phyloP scores from a whole-genome alignment of 2,888 invertebrate genomes.

The Eilema caniola region DNA sequence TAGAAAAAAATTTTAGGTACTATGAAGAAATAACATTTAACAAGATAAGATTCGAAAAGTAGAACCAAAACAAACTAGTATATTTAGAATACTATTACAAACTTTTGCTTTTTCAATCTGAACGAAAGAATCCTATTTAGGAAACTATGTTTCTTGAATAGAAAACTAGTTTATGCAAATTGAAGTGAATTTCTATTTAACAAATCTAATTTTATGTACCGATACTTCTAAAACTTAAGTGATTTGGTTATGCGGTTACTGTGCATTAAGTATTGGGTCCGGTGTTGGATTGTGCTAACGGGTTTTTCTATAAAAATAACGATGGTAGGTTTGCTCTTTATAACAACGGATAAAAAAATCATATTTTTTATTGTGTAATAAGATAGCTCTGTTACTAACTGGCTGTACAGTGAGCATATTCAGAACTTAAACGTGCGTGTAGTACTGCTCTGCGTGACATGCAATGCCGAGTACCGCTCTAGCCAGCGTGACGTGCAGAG shows the following conservation, averaged over 20 bases:
- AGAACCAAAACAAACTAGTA: neutral
- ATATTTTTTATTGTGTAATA: too few species aligned
- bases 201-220: neutral
- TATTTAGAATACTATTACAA: conserved; percentile 11
- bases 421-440: neutral
- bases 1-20: too few species aligned
- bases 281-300: too few species aligned
- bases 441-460: neutral
- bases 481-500: neutral
- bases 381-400: too few species aligned
- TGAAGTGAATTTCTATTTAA: conserved; percentile 1
- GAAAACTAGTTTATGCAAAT: conserved; percentile 3
- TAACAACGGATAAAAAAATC: too few species aligned
- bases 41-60: neutral
- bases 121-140: conserved; percentile 10
- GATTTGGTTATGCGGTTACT: neutral
- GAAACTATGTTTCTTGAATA: conserved; percentile 11
- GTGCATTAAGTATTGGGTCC: neutral
- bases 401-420: too few species aligned
- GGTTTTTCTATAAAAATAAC: too few species aligned
- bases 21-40: neutral
- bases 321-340: too few species aligned
- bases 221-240: neutral
- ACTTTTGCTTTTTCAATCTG: conserved; percentile 14
- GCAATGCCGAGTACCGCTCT: neutral